These are phyloP conservation scores for Lagopus muta DNA, from an alignment of 2,113 vertebrate species.

Conservation along the genomic window DNA sequence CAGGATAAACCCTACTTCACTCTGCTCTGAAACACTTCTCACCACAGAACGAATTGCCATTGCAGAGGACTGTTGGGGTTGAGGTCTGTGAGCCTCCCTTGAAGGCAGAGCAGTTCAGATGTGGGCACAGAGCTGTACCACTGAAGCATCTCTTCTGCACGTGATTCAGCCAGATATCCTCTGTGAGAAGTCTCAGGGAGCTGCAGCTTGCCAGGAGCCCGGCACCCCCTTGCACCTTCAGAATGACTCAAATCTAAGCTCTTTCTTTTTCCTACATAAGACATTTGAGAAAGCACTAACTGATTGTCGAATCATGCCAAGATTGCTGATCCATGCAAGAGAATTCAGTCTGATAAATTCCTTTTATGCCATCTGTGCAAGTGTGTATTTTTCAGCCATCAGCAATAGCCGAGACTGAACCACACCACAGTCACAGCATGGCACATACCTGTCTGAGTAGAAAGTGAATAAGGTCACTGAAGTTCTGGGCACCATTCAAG, in stretches of 20 bases:
- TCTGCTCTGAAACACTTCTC: background rate
- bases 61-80: background rate
- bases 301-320: background rate
- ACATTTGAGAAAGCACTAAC: background rate
- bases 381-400: background rate
- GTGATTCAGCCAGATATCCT: background rate
- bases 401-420: background rate
- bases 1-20: background rate
- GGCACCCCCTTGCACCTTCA: background rate
- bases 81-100: background rate
- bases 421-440: fast-evolving
- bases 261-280: background rate
- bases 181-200: background rate
- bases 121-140: background rate
- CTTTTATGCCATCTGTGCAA: background rate
- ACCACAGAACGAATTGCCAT: background rate
- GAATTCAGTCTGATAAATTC: background rate
- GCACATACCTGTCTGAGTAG: background rate
- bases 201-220: background rate
- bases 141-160: background rate
- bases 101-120: background rate
- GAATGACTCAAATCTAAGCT: background rate
- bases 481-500: background rate
- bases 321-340: background rate
- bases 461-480: background rate